Conservation (phyloP, 1,140 invertebrate genomes). For the Pseudoatta argentina region DNA sequence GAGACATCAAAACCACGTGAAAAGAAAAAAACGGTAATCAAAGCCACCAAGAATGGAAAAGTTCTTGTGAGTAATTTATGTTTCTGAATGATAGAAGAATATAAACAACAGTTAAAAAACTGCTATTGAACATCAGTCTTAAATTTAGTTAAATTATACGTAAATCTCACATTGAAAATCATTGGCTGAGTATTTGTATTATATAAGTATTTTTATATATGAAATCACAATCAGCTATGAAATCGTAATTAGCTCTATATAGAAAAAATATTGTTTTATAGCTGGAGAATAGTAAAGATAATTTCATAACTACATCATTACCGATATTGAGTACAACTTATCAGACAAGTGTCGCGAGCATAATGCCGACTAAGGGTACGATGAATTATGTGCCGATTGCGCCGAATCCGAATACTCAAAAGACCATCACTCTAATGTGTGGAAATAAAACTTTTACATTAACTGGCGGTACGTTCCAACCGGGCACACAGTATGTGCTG, state of each 20-base stretch:
- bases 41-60: conserved; percentile 31
- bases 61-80: neutral
- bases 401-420: conserved; percentile 54
- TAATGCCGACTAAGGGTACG: conserved; percentile 13
- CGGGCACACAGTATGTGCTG: conserved; percentile 75
- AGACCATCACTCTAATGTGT: conserved; percentile 75
- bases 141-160: neutral
- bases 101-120: no score
- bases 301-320: conserved; percentile 44
- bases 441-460: conserved; percentile 78
- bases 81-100: neutral
- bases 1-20: conserved; percentile 51
- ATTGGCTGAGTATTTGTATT: neutral
- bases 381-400: conserved; percentile 67
- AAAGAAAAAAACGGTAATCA: conserved; percentile 22
- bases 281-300: conserved; percentile 46
- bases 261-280: conserved; percentile 35
- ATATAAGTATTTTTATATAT: neutral
- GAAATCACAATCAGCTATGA: neutral
- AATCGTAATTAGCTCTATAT: neutral
- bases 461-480: conserved; percentile 69
- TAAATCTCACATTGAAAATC: neutral
- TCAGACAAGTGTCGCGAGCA: conserved; percentile 65
- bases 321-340: conserved; percentile 62
- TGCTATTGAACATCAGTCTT: conserved; percentile 4